Base-by-base conservation (phyloP, 2,888 invertebrate genomes). In the Sinelater perroti region DNA sequence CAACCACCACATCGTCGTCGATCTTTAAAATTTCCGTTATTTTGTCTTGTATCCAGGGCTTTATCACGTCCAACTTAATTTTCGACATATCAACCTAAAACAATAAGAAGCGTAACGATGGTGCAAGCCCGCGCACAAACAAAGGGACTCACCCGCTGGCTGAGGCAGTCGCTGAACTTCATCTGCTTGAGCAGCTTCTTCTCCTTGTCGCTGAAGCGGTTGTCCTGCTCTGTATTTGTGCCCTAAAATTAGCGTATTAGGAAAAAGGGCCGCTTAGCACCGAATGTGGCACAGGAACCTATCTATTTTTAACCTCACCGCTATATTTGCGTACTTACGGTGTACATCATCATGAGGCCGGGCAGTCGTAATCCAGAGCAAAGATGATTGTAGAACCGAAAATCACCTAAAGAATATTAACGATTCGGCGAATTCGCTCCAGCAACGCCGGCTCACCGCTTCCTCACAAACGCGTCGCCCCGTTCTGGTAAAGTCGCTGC, bases 131-230 rank as follows among this genome's bases (percentile, higher is more conserved):
- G 18, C 11, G 11, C 11, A 2, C n/a, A 24, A 20, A 24, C 7
- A 13, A 28, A 17, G 18, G 38, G 61, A 68, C 71, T 74, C 77
- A 94, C 97, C 86, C 96, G 94, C 78, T 91, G 93, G 66, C 91
- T 90, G 36, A 99, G 84, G 68, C 91, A 91, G 75, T 97, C 96
- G 24, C 93, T 94, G 78, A 99, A 99, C 79, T 93, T 95, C 97
- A 99, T 97, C 78, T 95, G 94, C 79, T 97, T 98, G 82, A 99
- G 87, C 42, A 99, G 84, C 78, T 99, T 99, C 81, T 99, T 98
- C 81, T 98, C 97, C 81, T 99, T 99, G 80, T 99, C 98, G 76
- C 97, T 93, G 82, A 99, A 99, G 74, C 99, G 90, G 74, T 95
- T 97, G 80, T 99, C 99, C 81, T 99, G 99, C 79, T 98, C 97